Evolutionary conservation across 2,797 vertebrate species (phyloP), one percentile per base, ranked within the genome.

Genomic region (Miichthys miiuy): DNA sequence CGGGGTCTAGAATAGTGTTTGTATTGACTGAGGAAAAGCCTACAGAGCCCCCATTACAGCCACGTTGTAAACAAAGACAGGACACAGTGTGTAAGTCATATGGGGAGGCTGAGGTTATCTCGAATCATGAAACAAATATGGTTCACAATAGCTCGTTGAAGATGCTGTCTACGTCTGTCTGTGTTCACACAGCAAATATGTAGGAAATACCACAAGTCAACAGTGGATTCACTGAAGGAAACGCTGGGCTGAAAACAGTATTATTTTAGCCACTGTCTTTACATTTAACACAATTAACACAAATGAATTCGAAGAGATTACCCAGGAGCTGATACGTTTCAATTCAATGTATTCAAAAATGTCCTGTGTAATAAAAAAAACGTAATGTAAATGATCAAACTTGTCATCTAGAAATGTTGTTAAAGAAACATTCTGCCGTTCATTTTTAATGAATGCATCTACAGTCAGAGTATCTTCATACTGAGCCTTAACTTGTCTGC

Each of bases 11-110:
- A 84, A 89, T 82, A 64, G 58, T 74, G 82, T 93, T 93, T 92
- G 86, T 91, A 93, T 93, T 91, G 91, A 93, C 85, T 85, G 65
- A 84, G 84, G 77, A 82, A 82, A 72, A 81, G 84, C 90, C 89
- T 88, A 69, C 87, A 81, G 78, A 86, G 79, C 74, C 77, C 75
- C 79, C 68, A 89, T 88, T 91, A 90, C 81, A 81, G 85, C 72
- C 76, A 25, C 10, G 56, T 68, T 87, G 92, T 89, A 91, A 91
- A 94, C 87, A 91, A 83, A 88, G 84, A 70, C 77, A 76, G 74
- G 83, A 77, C 86, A 68, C 60, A 0, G 69, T 64, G 77, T 76
- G 79, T 41, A 72, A 88, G 82, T 79, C 82, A 75, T 84, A 81
- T 16, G 1, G 73, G 57, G 57, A 52, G 68, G 48, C 77, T 38